Conservation (phyloP, 2,113 vertebrate genomes). For the Elachura formosa region DNA sequence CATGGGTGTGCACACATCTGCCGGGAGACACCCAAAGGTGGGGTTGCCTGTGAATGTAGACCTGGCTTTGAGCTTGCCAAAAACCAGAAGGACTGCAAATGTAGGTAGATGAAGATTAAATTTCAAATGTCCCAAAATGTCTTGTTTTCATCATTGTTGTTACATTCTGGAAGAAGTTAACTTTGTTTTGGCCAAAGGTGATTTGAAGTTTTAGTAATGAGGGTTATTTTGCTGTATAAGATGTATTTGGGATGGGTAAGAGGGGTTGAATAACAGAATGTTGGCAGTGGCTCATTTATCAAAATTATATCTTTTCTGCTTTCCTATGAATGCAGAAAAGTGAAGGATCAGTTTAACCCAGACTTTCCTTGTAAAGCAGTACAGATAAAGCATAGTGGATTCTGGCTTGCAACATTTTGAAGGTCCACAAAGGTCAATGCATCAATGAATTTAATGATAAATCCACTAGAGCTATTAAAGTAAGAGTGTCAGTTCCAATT, state of each 20-base stretch:
- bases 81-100: conserved; percentile 96
- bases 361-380: neutral
- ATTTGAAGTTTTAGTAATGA: neutral
- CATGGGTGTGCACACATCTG: conserved; percentile 98
- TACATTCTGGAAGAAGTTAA: neutral
- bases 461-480: neutral
- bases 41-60: conserved; percentile 95
- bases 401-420: neutral
- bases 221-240: neutral
- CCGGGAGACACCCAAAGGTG: conserved; percentile 95
- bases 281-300: neutral
- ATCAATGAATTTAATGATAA: neutral
- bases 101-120: conserved; percentile 83
- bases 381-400: neutral
- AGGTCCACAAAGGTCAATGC: neutral
- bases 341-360: neutral
- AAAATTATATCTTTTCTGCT: neutral
- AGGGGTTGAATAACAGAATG: neutral
- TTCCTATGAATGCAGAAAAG: neutral
- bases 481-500: neutral
- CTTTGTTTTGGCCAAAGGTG: neutral
- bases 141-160: conserved; percentile 33
- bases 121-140: conserved; percentile 22
- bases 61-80: conserved; percentile 95
- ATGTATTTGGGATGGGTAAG: neutral